Conservation (phyloP, 2,113 vertebrate species). For the Nansenia antarctica region DNA sequence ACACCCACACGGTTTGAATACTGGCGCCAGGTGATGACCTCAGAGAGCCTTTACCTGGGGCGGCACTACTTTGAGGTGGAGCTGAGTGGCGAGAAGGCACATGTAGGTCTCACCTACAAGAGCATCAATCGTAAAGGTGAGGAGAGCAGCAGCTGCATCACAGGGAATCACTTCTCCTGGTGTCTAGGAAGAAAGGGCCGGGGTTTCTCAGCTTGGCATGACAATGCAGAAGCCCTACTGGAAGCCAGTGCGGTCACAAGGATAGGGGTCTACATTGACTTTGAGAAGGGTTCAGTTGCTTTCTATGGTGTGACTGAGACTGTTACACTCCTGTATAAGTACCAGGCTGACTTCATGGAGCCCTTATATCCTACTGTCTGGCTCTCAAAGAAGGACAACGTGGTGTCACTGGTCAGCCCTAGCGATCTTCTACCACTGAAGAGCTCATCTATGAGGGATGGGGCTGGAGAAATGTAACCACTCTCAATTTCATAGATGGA, state of each 20-base stretch:
- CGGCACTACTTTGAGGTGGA: conserved; percentile 76
- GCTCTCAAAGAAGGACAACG: conserved; percentile 82
- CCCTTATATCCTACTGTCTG: conserved; percentile 73
- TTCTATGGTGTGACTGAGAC: conserved; percentile 68
- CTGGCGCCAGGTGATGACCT: conserved; percentile 77
- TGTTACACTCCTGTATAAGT: conserved; percentile 70
- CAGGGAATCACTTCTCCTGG: conserved; percentile 77
- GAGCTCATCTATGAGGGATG: neutral
- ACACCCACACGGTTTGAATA: conserved; percentile 68
- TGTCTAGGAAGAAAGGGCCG: conserved; percentile 72
- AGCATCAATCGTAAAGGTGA: conserved; percentile 73
- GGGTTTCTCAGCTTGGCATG: conserved; percentile 76
- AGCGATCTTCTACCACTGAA: conserved; percentile 20
- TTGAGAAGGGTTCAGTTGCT: conserved; percentile 61
- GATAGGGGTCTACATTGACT: conserved; percentile 73
- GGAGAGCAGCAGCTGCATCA: conserved; percentile 73
- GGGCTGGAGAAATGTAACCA: no score
- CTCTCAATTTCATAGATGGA: no score
- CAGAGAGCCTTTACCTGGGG: conserved; percentile 76
- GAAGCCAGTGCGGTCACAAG: conserved; percentile 55
- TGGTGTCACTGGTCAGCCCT: conserved; percentile 47
- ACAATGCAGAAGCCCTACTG: conserved; percentile 63
- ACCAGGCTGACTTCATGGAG: conserved; percentile 69
- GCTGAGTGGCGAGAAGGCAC: conserved; percentile 66
- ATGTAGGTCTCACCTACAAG: conserved; percentile 72